Base-by-base conservation (phyloP, 1,140 invertebrate species). In the Pseudomyrmex cubaensis region DNA sequence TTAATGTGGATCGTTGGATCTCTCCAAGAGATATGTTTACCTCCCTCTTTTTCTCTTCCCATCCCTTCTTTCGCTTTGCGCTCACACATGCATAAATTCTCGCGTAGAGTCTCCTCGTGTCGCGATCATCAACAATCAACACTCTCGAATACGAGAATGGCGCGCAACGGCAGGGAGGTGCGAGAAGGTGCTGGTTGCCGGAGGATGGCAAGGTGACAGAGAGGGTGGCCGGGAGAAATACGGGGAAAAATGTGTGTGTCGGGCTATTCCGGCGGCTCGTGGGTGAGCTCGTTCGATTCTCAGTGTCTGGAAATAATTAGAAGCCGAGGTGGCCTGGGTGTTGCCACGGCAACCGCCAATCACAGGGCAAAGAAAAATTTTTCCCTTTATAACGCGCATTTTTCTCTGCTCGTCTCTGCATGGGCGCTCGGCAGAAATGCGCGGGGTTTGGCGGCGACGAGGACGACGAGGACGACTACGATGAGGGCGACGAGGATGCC, bases 241-340 rank as follows among this genome's bases (percentile, higher is more conserved):
- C 80, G 80, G 59, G 59, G 84, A 89, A 88, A 89, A 89, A 85
- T 92, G 90, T 92, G 90, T 91, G 90, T 89, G 90, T 88, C 83
- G 88, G 88, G 90, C 92, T 93, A 93, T 93, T 93, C 90, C 89
- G 85, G 87, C 86, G 85, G 86, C 84, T 89, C 82, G 90, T 87
- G 73, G 90, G 88, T 87, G 87, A 89, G 92, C 94, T 94, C 92
- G 93, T 94, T 94, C 93, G 94, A 94, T 94, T 94, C 93, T 94
- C 94, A 94, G 93, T 94, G 94, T 94, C 94, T 94, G 94, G 94
- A 94, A 94, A 94, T 94, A 94, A 94, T 94, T 94, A 94, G 93
- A 94, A 93, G 91, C 91, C 85, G 90, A 92, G 91, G 89, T 90
- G 85, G 91, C 90, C 90, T 90, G 92, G 93, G 93, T 93, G 94